Conservation (phyloP, 2,113 vertebrate species). For the Lampris incognitus region DNA sequence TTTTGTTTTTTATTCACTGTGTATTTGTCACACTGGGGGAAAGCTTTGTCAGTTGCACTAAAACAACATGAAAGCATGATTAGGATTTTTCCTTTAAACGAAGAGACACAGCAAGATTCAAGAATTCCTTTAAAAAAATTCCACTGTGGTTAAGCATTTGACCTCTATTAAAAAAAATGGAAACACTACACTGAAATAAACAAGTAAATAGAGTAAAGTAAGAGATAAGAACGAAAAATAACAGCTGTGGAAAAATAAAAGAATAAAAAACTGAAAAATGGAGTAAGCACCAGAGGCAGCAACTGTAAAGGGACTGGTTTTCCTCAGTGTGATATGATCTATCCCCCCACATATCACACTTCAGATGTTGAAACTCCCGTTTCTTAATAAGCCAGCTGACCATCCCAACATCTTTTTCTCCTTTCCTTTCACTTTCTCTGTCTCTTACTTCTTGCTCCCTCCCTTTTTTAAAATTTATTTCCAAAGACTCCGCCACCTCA, state of each 20-base stretch:
- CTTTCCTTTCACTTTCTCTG: conserved; percentile 19
- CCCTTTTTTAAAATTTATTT: conserved; percentile 33
- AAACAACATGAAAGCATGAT: not conserved
- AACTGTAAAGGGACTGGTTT: conserved; percentile 43
- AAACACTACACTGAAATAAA: conserved; percentile 7
- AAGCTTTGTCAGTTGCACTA: not conserved
- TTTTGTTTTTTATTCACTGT: too few species aligned
- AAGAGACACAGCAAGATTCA: conserved; percentile 15
- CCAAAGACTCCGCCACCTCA: conserved; percentile 43
- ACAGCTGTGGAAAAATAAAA: too few species aligned
- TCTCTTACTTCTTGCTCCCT: conserved; percentile 27
- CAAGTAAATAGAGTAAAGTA: conserved; percentile 58
- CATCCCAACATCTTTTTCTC: conserved; percentile 40
- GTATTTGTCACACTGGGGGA: too few species aligned
- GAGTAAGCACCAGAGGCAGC: conserved; percentile 27
- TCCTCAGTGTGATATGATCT: conserved; percentile 58
- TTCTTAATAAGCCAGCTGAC: conserved; percentile 56
- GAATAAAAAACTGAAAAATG: conserved; percentile 19
- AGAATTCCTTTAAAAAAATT: conserved; percentile 43
- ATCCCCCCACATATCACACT: conserved; percentile 53
- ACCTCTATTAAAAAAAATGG: conserved; percentile 55
- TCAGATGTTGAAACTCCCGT: conserved; percentile 52
- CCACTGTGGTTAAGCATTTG: conserved; percentile 44
- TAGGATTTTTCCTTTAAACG: not conserved
- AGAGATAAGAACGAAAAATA: conserved; percentile 57